A percentile compares a stretch with the other conserved stretches of the same genome.
Evolutionary conservation across 1,140 invertebrate genomes (phyloP).

Genomic region (Panagrolaimus sp.): DNA sequence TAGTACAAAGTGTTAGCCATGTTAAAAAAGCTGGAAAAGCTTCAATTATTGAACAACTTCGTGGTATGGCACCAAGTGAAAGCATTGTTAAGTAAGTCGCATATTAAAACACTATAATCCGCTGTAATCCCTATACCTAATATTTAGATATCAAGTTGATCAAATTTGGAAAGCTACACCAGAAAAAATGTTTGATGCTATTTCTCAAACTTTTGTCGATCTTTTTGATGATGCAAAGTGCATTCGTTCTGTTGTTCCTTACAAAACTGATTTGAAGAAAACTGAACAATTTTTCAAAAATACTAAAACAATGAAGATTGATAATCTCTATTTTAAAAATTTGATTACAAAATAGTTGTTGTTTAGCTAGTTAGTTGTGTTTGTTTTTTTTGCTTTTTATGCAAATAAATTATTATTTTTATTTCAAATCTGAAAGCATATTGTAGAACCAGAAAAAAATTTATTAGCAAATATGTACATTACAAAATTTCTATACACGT

Average conservation of each 20-base stretch:
- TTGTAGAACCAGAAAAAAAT: no score
- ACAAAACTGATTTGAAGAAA: conserved; percentile 1
- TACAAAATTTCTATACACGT: no score
- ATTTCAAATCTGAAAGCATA: no score
- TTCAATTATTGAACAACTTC: conserved; percentile 70
- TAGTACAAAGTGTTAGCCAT: conserved; percentile 73
- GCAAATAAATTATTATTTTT: no score
- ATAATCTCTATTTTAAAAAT: background rate
- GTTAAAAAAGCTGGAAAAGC: conserved; percentile 68
- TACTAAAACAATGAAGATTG: background rate
- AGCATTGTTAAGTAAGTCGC: background rate
- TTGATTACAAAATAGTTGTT: no score
- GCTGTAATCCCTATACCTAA: no score
- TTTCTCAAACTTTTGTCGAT: conserved; percentile 12
- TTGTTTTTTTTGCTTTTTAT: no score
- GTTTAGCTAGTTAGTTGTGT: no score
- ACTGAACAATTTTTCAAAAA: background rate
- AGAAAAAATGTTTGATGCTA: background rate
- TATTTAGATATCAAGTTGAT: background rate
- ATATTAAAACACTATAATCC: no score
- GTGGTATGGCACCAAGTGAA: conserved; percentile 36
- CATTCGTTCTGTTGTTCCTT: conserved; percentile 1
- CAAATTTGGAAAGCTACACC: background rate
- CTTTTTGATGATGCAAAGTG: conserved; percentile 5
- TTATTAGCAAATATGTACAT: no score